phyloP scores from a whole-genome alignment of 2,113 vertebrate genomes.

The Scomber colias region DNA sequence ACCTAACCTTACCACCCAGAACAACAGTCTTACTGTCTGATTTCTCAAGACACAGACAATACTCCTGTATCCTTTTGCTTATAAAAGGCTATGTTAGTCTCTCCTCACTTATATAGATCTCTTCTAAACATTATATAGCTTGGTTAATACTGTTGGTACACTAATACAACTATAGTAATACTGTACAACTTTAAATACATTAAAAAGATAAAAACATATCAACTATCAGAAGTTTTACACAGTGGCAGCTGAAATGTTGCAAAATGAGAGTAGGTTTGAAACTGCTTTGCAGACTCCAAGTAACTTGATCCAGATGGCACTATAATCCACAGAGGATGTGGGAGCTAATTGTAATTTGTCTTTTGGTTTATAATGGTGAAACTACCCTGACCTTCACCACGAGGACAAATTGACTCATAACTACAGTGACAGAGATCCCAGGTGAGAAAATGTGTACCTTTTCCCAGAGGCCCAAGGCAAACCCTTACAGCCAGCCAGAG shows the following conservation, averaged over 20 bases:
- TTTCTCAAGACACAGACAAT: conserved; percentile 11
- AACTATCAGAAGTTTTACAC: background rate
- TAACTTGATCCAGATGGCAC: conserved; percentile 50
- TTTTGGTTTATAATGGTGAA: background rate
- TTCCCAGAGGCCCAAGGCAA: conserved; percentile 89
- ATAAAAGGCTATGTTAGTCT: background rate
- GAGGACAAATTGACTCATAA: conserved; percentile 8
- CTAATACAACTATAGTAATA: background rate
- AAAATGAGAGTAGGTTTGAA: conserved; percentile 26
- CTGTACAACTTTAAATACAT: background rate
- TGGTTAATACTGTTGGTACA: background rate
- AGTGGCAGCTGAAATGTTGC: conserved; percentile 13
- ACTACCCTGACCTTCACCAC: background rate
- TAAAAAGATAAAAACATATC: background rate
- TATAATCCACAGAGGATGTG: conserved; percentile 28
- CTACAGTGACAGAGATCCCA: conserved; percentile 22
- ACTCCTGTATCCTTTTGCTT: conserved; percentile 19
- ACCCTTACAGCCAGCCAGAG: conserved; percentile 90
- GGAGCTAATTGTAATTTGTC: conserved; percentile 5
- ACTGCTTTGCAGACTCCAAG: conserved; percentile 22
- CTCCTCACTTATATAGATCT: background rate
- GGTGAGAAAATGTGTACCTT: conserved; percentile 85
- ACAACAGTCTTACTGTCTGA: conserved; percentile 36
- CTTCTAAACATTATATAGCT: background rate
- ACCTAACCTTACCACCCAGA: conserved; percentile 29